Evolutionary conservation across 23 tunicate genomes (phyloP), one percentile per base, ranked within the genome.

Genomic region (Clavelina lepadiformis): DNA sequence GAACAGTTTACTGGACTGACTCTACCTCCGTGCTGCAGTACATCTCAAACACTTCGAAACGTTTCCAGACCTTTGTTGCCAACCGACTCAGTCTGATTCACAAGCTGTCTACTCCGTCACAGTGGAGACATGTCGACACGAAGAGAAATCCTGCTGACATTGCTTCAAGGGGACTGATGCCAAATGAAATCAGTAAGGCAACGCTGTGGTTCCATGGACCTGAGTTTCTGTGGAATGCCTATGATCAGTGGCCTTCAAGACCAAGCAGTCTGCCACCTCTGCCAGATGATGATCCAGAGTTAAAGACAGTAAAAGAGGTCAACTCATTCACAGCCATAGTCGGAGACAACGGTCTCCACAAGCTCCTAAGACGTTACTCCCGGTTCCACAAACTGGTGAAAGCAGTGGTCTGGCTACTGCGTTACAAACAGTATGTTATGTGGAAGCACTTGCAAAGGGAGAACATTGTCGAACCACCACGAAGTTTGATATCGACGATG

Each of bases 31-130:
- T 69, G 18, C 32, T 78, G 56, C 67, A 38, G 31, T 79, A 58
- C 33, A 62, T 80, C 50, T 6, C 35, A 2, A 80, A 72, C 47
- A 61, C 60, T 0, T 0, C 64, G 0, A 35, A 23, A 24, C 18
- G 72, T 18, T 80, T 80, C 63, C 78, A 72, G 7, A 61, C 73
- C 35, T 80, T 72, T 4, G 87, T 80, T 24, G 72, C 87, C n/a
- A 80, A 80, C 5, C 63, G 87, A 19, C 36, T 80, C 28, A 28
- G 22, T 0, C 0, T 61, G 5, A 80, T 80, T 2, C 72, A 61
- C n/a, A 25, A 25, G 7, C 35, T 15, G 3, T 13, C 78, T 13
- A 3, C n/a, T 5, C 29, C 46, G 8, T 46, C 49, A 7, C 72
- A 64, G 29, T 74, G 80, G 80, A 46, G 80, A 4, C 49, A 74